Conservation (phyloP, 2,113 vertebrate genomes). For the Taurulus bubalis region DNA sequence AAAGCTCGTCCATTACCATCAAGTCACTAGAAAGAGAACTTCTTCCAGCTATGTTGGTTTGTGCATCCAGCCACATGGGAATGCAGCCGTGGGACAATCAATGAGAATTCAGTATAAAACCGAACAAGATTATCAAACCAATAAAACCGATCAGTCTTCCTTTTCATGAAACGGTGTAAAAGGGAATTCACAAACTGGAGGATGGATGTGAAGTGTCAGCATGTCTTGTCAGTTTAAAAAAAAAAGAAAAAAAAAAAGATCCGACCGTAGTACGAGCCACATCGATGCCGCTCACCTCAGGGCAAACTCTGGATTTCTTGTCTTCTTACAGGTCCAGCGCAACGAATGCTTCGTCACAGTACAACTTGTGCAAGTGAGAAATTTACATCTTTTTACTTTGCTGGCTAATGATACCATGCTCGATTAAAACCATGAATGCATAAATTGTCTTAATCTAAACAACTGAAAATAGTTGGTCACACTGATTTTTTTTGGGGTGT, state of each 20-base stretch:
- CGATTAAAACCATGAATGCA: not conserved
- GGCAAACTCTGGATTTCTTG: not conserved
- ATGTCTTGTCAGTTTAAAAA: not conserved
- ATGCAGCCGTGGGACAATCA: not conserved
- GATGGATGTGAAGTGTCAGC: not conserved
- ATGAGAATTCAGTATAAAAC: not conserved
- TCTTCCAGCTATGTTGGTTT: not conserved
- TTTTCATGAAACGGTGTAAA: not conserved
- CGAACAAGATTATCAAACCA: not conserved
- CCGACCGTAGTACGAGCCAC: not conserved
- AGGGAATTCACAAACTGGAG: not conserved
- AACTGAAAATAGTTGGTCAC: not conserved
- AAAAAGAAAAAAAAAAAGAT: not conserved
- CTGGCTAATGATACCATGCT: not conserved
- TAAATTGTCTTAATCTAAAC: not conserved
- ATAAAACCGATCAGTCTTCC: not conserved
- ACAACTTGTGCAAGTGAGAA: not conserved
- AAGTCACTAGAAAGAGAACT: not conserved
- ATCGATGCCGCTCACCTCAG: not conserved
- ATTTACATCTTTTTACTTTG: not conserved
- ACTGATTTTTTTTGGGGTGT: not conserved
- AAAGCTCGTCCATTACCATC: not conserved
- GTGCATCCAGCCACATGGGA: not conserved
- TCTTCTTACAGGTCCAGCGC: conserved; percentile 4
- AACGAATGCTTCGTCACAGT: not conserved